Percentiles rank a stretch among this genome's conserved stretches.
phyloP scores from a whole-genome alignment of 2,888 invertebrate species.

The Hemithea aestivaria region DNA sequence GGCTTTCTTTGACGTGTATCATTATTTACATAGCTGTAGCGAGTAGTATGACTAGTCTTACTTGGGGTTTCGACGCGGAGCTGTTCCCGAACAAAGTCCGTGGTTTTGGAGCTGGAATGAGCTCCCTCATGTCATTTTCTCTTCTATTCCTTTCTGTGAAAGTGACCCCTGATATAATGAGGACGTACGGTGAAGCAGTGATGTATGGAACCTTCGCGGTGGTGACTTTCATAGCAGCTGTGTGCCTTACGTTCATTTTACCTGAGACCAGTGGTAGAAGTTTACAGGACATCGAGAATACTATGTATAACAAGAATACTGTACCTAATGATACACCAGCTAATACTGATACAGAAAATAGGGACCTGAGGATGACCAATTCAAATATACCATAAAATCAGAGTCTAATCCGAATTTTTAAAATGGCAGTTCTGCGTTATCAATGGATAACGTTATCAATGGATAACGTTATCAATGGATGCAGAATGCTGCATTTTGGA shows the following conservation, averaged over 20 bases:
- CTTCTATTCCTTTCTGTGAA: constrained; percentile 46
- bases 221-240: constrained; percentile 31
- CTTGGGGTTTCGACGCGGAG: constrained; percentile 51
- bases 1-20: constrained; percentile 37
- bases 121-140: constrained; percentile 38
- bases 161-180: constrained; percentile 40
- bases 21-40: constrained; percentile 38
- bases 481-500: too few species aligned
- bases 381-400: too few species aligned
- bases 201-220: constrained; percentile 41
- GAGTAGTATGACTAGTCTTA: constrained; percentile 34
- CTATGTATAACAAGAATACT: constrained; percentile 31
- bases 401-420: too few species aligned
- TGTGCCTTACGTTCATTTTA: constrained; percentile 38
- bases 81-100: constrained; percentile 46
- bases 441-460: too few species aligned
- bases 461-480: too few species aligned
- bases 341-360: too few species aligned
- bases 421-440: too few species aligned
- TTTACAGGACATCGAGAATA: constrained; percentile 82
- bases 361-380: too few species aligned
- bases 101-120: constrained; percentile 48
- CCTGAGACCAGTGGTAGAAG: constrained; percentile 78
- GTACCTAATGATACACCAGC: background rate
- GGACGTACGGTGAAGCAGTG: constrained; percentile 32